Conservation (phyloP, 2,113 vertebrate genomes). For the cattle (Bos taurus) region ARS-UCD2.0 NC_037331.1:113431001-113431500, state of each 20-base stretch:
- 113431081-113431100: rapidly evolving
- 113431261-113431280: neutral
- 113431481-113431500: too few relatives aligned
- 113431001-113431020: rapidly evolving
- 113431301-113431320: neutral
- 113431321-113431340: neutral
- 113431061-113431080: neutral
- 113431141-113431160: neutral
- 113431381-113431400: neutral
- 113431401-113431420: neutral
- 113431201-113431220: neutral
- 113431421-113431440: neutral
- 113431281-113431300: neutral
- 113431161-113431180: rapidly evolving
- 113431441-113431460: neutral
- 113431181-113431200: neutral
- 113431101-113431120: rapidly evolving
- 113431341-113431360: neutral
- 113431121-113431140: neutral
- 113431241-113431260: neutral
- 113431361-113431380: neutral
- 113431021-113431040: neutral
- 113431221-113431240: neutral
- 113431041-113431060: neutral
- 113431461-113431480: rapidly evolving